A percentile compares a stretch with the other conserved stretches of the same genome.
phyloP scores from a whole-genome alignment of 1,140 invertebrate genomes.

The Pollicipes pollicipes region DNA sequence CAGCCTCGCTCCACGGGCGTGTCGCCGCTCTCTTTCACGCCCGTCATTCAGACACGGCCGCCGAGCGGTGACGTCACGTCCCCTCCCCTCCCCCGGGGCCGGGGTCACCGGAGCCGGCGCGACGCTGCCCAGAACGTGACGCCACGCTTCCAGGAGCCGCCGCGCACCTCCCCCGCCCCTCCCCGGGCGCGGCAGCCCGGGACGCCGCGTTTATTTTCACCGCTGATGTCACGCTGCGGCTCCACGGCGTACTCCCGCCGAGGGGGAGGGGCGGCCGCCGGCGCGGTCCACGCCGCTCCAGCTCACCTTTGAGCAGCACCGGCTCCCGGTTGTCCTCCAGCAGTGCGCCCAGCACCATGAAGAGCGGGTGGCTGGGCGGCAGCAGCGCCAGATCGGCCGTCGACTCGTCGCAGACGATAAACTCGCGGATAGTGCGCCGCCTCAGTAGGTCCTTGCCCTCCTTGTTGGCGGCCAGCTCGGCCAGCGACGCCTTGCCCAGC shows the following conservation, averaged over 20 bases:
- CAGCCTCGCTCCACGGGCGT: too few species aligned
- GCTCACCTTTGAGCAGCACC: constrained; percentile 48
- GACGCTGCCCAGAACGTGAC: too few species aligned
- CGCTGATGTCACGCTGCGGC: constrained; percentile 16
- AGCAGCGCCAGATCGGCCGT: constrained; percentile 40
- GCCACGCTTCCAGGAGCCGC: too few species aligned
- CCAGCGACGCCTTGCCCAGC: constrained; percentile 42
- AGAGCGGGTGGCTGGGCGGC: constrained; percentile 39
- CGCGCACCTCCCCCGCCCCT: too few species aligned
- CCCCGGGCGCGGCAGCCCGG: too few species aligned
- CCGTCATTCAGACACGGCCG: too few species aligned
- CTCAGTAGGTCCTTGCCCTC: constrained; percentile 44
- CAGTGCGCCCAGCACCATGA: constrained; percentile 44
- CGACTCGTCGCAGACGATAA: constrained; percentile 45
- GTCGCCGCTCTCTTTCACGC: too few species aligned
- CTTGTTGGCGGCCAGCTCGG: constrained; percentile 42
- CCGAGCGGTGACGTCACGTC: too few species aligned
- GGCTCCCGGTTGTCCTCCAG: constrained; percentile 50
- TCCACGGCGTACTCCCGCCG: too few species aligned
- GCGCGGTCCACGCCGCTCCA: constrained; percentile 10
- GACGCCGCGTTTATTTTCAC: background rate
- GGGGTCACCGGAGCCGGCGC: too few species aligned
- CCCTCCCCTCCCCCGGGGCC: too few species aligned
- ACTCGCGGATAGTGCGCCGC: constrained; percentile 25
- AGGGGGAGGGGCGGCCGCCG: constrained; percentile 15